phyloP scores from a whole-genome alignment of 2,888 invertebrate species.

The Hemistola chrysoprasaria region DNA sequence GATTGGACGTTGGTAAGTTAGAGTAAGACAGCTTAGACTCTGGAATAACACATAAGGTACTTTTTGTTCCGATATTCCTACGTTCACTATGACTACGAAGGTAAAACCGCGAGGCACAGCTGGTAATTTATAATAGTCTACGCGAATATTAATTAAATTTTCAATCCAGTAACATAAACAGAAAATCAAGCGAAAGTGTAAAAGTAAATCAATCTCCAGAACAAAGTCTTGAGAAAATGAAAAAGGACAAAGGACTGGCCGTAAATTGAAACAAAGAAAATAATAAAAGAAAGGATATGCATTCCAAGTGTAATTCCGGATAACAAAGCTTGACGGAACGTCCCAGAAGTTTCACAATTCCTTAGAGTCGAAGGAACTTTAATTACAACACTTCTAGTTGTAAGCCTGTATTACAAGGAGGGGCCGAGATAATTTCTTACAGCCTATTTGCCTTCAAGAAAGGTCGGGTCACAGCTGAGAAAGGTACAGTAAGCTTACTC shows the following conservation, averaged over 20 bases:
- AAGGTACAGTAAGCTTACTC: constrained; percentile 15
- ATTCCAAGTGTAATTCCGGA: constrained; percentile 13
- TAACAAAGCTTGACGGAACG: constrained; percentile 29
- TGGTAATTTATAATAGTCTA: not conserved
- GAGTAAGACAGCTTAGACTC: too few species aligned
- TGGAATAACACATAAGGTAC: too few species aligned
- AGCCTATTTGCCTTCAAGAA: constrained; percentile 58
- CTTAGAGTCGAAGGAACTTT: constrained; percentile 42
- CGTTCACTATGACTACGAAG: too few species aligned
- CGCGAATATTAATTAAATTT: constrained; percentile 3
- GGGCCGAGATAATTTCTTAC: constrained; percentile 66
- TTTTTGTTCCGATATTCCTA: too few species aligned
- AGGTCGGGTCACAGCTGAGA: constrained; percentile 30
- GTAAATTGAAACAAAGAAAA: constrained; percentile 27
- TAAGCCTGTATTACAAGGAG: constrained; percentile 43
- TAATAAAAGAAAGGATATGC: constrained; percentile 23
- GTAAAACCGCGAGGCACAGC: too few species aligned
- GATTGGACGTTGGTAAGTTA: too few species aligned
- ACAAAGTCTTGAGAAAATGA: constrained; percentile 7
- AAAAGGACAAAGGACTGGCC: constrained; percentile 15
- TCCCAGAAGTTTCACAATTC: constrained; percentile 26
- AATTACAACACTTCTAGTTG: constrained; percentile 68
- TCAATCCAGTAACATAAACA: constrained; percentile 5
- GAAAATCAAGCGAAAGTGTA: not conserved
- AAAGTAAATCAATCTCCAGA: constrained; percentile 4